These are phyloP conservation scores for Rhinichthys klamathensis DNA, from an alignment of 2,113 vertebrate genomes.

Conservation along the genomic window DNA sequence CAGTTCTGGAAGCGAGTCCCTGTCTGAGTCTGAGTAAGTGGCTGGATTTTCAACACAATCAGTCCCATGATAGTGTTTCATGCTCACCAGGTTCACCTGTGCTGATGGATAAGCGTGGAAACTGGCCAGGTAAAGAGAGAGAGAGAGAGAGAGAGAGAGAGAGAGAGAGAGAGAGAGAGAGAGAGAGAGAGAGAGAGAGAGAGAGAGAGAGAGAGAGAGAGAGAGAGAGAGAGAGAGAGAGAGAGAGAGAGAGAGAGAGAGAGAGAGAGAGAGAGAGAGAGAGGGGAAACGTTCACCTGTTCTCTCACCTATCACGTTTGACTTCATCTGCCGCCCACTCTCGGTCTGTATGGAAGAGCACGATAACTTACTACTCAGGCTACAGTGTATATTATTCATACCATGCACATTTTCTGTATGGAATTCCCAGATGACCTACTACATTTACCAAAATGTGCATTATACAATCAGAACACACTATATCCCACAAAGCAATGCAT, in stretches of 20 bases:
- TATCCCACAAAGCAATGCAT: not conserved
- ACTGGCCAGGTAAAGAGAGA: conserved; percentile 44
- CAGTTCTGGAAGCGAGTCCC: conserved; percentile 4
- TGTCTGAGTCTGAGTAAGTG: conserved; percentile 25
- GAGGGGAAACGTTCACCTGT: not conserved
- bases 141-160: conserved; percentile 40
- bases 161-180: conserved; percentile 53
- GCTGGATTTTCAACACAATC: conserved; percentile 50
- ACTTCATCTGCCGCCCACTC: conserved; percentile 22
- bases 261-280: no score
- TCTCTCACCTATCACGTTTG: not conserved
- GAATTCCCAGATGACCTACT: not conserved
- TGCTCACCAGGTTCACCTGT: conserved; percentile 51
- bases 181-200: no score
- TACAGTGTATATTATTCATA: not conserved
- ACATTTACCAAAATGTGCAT: not conserved
- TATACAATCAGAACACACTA: not conserved
- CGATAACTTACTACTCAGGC: not conserved
- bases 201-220: no score
- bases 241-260: no score
- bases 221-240: no score
- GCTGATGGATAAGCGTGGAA: conserved; percentile 47
- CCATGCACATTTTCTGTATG: not conserved
- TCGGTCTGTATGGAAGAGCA: not conserved
- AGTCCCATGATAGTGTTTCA: conserved; percentile 53